phyloP scores from a whole-genome alignment of 2,888 invertebrate species.

The Myathropa florea region DNA sequence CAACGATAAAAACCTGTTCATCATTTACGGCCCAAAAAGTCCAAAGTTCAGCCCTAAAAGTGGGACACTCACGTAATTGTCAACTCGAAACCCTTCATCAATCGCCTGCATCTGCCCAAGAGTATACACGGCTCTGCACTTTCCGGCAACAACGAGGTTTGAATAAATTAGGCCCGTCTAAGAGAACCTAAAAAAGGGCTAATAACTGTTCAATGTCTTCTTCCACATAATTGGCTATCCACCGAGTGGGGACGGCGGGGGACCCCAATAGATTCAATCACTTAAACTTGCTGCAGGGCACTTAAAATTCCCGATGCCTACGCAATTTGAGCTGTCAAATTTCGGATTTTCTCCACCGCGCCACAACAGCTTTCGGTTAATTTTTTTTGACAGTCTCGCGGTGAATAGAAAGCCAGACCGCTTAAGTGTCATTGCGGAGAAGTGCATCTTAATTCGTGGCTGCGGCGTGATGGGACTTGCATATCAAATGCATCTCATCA shows the following conservation, averaged over 20 bases:
- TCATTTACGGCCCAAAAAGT: not conserved
- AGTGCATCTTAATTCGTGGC: constrained; percentile 39
- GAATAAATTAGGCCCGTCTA: not conserved
- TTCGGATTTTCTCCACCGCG: constrained; percentile 11
- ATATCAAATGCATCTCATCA: constrained; percentile 16
- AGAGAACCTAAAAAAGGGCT: not conserved
- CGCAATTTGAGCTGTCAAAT: constrained; percentile 24
- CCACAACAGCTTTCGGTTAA: not conserved
- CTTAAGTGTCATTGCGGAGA: not conserved
- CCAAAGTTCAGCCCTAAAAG: not conserved
- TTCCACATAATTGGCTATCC: not conserved
- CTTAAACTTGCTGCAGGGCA: not conserved
- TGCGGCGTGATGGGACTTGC: constrained; percentile 13
- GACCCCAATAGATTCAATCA: no score
- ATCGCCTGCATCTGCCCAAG: not conserved
- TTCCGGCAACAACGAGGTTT: not conserved
- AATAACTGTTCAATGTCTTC: not conserved
- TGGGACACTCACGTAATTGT: not conserved
- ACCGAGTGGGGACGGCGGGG: not conserved
- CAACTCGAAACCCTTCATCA: not conserved
- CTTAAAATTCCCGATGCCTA: constrained; percentile 25
- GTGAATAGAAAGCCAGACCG: constrained; percentile 29
- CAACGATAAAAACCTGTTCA: not conserved
- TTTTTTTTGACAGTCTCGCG: not conserved
- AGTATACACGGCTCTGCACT: not conserved